Evolutionary conservation across 2,797 vertebrate species (phyloP).

Genomic region (Falco berigora): DNA sequence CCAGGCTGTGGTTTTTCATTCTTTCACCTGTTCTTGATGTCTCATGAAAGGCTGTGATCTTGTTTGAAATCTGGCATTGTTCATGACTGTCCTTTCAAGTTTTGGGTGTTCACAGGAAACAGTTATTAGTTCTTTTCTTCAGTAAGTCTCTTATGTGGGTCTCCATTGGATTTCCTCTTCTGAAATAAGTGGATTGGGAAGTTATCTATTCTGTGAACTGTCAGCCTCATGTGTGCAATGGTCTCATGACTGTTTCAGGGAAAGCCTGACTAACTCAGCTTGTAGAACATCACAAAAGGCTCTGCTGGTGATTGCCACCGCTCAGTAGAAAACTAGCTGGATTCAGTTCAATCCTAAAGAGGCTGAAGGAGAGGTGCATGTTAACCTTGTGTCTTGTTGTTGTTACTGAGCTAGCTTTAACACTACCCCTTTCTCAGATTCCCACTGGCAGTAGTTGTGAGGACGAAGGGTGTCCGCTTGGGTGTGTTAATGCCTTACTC

Average conservation of each 20-base stretch:
- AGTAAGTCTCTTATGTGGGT: background rate
- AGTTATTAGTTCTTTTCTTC: background rate
- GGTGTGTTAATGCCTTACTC: background rate
- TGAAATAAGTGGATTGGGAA: background rate
- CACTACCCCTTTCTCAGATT: background rate
- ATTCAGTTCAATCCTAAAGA: background rate
- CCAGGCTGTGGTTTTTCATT: background rate
- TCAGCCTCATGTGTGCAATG: background rate
- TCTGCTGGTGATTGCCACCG: background rate
- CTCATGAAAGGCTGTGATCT: conserved; percentile 12
- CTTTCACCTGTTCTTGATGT: conserved; percentile 30
- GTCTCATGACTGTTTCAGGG: background rate
- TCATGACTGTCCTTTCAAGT: conserved; percentile 1
- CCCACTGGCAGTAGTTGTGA: background rate
- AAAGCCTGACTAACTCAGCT: background rate
- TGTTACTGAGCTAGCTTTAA: background rate
- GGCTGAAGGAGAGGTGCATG: background rate
- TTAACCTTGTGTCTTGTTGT: background rate
- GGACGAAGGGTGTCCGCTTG: background rate
- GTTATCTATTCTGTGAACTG: background rate
- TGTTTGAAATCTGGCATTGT: background rate
- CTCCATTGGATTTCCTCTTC: background rate
- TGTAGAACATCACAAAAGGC: background rate
- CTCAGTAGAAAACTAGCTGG: background rate
- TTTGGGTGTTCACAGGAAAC: conserved; percentile 2